These are phyloP conservation scores for Zootermopsis nevadensis DNA, from an alignment of 2,888 invertebrate genomes.

Conservation along the genomic window DNA sequence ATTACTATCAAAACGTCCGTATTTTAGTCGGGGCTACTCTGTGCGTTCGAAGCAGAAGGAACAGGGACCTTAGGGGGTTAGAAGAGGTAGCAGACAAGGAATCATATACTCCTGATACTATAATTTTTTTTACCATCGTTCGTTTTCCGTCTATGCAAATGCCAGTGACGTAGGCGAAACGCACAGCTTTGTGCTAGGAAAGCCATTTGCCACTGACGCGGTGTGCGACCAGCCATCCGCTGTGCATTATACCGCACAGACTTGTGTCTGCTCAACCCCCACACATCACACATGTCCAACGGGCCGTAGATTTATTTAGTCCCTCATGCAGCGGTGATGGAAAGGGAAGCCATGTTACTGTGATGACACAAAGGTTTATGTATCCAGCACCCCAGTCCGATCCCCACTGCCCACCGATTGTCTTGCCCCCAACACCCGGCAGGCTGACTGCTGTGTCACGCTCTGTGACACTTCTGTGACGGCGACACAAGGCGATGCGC, in stretches of 20 bases:
- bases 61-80: too few relatives aligned
- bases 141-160: too few relatives aligned
- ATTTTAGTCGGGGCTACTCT: too few relatives aligned
- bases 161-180: too few relatives aligned
- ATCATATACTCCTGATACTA: too few relatives aligned
- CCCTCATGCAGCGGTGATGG: conserved; percentile 23
- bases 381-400: neutral
- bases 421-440: neutral
- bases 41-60: too few relatives aligned
- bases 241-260: neutral
- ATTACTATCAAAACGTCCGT: too few relatives aligned
- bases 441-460: neutral
- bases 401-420: neutral
- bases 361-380: conserved; percentile 46
- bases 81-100: too few relatives aligned
- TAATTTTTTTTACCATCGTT: too few relatives aligned
- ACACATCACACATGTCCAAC: conserved; percentile 29
- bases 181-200: too few relatives aligned
- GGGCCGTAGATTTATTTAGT: conserved; percentile 47
- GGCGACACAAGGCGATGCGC: neutral
- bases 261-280: neutral
- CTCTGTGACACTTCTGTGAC: conserved; percentile 1
- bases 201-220: neutral
- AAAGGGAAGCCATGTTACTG: conserved; percentile 13
- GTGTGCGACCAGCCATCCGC: neutral